Evolutionary conservation across 2,888 invertebrate genomes (phyloP), one percentile per base, ranked within the genome.

Genomic region (Notodonta ziczac): DNA sequence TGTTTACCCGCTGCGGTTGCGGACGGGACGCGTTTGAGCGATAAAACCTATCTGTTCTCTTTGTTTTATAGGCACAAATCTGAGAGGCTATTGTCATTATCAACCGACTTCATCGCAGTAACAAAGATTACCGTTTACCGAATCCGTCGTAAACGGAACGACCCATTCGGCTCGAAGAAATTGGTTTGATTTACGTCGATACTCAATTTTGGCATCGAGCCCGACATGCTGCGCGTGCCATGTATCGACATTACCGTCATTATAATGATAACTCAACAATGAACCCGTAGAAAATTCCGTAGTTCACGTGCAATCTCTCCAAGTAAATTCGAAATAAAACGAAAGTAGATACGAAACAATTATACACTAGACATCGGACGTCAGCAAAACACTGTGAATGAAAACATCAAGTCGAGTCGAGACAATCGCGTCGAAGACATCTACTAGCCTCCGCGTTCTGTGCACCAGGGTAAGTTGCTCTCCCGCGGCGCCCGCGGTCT

Each of bases 331-430:
- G 65, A 78, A 81, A 82, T 78, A 69, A 76, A 83, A 84, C 81
- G 84, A 85, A 84, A 85, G 85, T 82, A 81, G 77, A 77, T 78
- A 81, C 69, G 72, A 76, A 76, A 78, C 74, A 74, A 74, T 75
- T 74, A 75, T 64, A 75, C 72, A 77, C 74, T 79, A 75, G 79
- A 77, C 73, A 78, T 77, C 75, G 81, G 80, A 82, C 83, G 81
- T 81, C 83, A 86, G 84, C 85, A 85, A 88, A 90, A 87, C 86
- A 79, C 81, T 86, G 91, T 91, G 90, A 92, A 91, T 92, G 90
- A 89, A 90, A 88, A 89, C 85, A 86, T 86, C 81, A 76, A 82
- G 79, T 76, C 79, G 77, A 84, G 78, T 78, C 81, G 72, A 86
- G 83, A 88, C 89, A 86, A 86, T 87, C 73, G 82, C 69, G 70